Evolutionary conservation across 2,113 vertebrate genomes (phyloP), one percentile per base, ranked within the genome.

Genomic region (Otocyon megalotis): DNA sequence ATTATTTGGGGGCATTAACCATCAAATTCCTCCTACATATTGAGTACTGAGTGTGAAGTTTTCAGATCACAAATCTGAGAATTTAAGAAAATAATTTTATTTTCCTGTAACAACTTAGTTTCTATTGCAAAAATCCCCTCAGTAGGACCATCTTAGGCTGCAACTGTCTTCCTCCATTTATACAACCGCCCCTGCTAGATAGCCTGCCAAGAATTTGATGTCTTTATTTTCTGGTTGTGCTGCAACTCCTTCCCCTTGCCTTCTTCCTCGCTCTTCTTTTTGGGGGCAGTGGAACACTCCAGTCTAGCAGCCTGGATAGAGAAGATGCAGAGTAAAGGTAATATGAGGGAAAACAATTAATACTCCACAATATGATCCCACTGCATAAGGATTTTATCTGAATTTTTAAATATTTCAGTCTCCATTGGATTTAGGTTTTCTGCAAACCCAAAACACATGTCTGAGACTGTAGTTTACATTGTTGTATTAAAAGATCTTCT

Each of bases 331-430:
- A 14, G 17, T 63, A 8, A 67, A 83, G n/a, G 15, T 50, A 69
- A 72, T 24, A 54, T 10, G 43, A 53, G 12, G 48, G 43, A 20
- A 77, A 95, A 32, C 10, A 37, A 43, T 83, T 43, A 74, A 60
- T 67, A 24, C 53, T 53, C 58, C 26, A 85, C 19, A 81, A 14
- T 20, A 28, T 60, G 20, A 76, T 19, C 13, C 26, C 28, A 32
- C 13, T 14, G 62, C 2, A n/a, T 37, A 82, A 79, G 26, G 37
- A 83, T 77, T 79, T 65, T 74, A 80, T 87, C 87, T 94, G 50
- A 28, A 65, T 50, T 92, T 94, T 81, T 35, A 74, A 90, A 65
- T 89, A 77, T 76, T 80, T 96, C 71, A 58, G 26, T 71, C 20
- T 82, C 53, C 53, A 58, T 26, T 71, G 14, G 43, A 76, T 67